A percentile compares a stretch with the other conserved stretches of the same genome.
These are phyloP conservation scores for Dromococcyx pavoninus DNA, from an alignment of 2,797 vertebrate species.

Conservation along the genomic window DNA sequence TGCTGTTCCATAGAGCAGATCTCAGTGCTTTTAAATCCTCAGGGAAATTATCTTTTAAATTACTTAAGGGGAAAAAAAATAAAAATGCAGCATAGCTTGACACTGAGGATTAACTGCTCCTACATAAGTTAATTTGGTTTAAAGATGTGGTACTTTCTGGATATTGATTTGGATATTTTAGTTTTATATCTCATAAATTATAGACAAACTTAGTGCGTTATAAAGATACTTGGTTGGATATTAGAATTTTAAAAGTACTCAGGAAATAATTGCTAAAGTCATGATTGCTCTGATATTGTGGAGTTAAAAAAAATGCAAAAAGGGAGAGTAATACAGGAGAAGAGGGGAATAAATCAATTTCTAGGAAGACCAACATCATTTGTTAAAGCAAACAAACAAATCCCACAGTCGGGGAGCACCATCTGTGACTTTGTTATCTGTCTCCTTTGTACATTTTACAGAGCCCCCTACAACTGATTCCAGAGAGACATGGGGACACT, in stretches of 20 bases:
- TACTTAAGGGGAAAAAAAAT: constrained; percentile 63
- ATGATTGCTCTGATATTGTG: constrained; percentile 13
- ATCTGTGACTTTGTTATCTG: not conserved
- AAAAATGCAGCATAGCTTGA: constrained; percentile 66
- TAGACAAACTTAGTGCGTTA: constrained; percentile 39
- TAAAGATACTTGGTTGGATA: constrained; percentile 34
- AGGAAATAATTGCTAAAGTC: constrained; percentile 23
- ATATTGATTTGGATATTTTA: constrained; percentile 70
- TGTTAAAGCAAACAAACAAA: not conserved
- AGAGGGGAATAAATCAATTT: not conserved
- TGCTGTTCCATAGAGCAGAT: constrained; percentile 57
- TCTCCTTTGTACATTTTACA: not conserved
- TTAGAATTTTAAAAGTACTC: constrained; percentile 55
- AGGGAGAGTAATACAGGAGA: not conserved
- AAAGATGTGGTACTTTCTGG: constrained; percentile 71
- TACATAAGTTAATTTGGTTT: constrained; percentile 75
- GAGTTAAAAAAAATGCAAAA: not conserved
- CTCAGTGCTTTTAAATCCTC: constrained; percentile 68
- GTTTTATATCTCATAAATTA: constrained; percentile 40
- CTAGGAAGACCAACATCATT: not conserved
- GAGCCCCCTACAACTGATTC: not conserved
- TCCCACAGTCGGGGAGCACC: not conserved
- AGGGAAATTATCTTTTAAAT: constrained; percentile 81
- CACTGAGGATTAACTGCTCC: constrained; percentile 75
- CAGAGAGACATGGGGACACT: not conserved